Conservation (phyloP, 2,113 vertebrate genomes). For the Castor canadensis region DNA sequence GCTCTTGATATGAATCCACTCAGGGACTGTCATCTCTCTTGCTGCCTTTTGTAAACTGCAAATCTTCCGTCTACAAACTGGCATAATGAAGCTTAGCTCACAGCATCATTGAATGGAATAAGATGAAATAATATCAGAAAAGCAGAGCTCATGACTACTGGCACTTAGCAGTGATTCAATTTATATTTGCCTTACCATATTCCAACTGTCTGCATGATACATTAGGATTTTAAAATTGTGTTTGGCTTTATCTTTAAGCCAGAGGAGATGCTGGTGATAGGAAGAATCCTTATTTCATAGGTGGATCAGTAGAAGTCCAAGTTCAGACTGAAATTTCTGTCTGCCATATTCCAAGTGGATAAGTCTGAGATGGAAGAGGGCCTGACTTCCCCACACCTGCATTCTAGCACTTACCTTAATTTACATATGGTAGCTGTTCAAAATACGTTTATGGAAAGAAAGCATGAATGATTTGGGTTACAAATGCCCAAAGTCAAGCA, state of each 20-base stretch:
- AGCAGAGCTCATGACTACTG: slow-evolving; percentile 3
- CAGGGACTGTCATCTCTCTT: not conserved
- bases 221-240: slow-evolving; percentile 16
- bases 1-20: not conserved
- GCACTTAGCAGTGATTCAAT: not conserved
- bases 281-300: not conserved
- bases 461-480: not conserved
- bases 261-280: not conserved
- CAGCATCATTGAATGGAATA: not conserved
- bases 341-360: not conserved
- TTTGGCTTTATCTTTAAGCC: not conserved
- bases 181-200: not conserved
- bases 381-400: not conserved
- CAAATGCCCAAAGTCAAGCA: not conserved
- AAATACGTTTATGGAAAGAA: not conserved
- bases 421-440: not conserved
- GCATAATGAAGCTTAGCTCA: not conserved
- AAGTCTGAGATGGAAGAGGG: accelerated
- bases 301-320: not conserved
- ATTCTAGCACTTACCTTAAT: not conserved
- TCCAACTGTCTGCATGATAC: not conserved
- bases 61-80: slow-evolving; percentile 5
- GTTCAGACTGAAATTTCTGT: not conserved
- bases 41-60: not conserved
- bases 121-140: not conserved